Base-by-base conservation (phyloP, 2,797 vertebrate genomes). In the Allobates femoralis region DNA sequence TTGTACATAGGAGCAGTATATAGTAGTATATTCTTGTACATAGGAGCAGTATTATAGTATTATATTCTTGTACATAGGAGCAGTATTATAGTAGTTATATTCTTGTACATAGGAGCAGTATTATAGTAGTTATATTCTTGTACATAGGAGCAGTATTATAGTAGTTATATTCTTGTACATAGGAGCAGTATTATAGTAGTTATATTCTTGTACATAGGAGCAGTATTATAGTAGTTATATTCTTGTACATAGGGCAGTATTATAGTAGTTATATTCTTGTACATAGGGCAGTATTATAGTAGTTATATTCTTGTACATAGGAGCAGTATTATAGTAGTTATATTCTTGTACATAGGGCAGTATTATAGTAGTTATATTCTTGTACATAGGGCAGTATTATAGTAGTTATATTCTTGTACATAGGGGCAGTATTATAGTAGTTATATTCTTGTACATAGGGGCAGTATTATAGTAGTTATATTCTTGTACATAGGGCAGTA, bases 381-480 rank as follows among this genome's bases (percentile, higher is more conserved):
- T 66, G 62, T 66, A 66, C 11, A 66, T 66, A 66, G 62, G 62
- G 62, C 28, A 32, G 62, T 66, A 66, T 66, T 66, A 66, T 66
- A 66, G 62, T 69, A 69, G 66, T 69, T 69, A 69, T 69, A 37
- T 34, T 69, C 66, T n/a, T n/a, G n/a, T n/a, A n/a, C n/a, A n/a
- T n/a, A 46, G 62, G 62, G 3, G 14, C 26, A 64, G 62, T 64
- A 64, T 64, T 64, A 64, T 66, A 66, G 64, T 66, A 66, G 64
- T 66, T 66, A 66, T 32, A 66, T 32, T 66, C 64, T 66, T 66
- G 64, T 66, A 32, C 30, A 66, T 66, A 32, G 64, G 62, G 19
- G 28, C 28, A 66, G 64, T 66, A 66, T 66, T 66, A 66, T 66
- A 66, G 64, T 66, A 28, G 26, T 64, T 64, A 64, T 64, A 64